phyloP scores from a whole-genome alignment of 2,888 invertebrate genomes.

The Gryllus longicercus region DNA sequence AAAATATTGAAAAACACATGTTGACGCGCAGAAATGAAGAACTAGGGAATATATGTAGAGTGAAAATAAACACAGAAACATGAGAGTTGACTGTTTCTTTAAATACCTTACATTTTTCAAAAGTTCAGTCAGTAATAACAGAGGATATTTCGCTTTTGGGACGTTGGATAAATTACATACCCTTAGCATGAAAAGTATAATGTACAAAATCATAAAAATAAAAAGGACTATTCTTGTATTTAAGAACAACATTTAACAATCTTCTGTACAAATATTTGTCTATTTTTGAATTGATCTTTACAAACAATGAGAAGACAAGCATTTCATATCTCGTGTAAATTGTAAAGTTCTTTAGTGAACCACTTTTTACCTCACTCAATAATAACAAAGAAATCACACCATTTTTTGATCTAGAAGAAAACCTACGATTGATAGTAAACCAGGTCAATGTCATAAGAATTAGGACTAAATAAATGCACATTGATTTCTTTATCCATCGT shows the following conservation, averaged over 20 bases:
- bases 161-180: background rate
- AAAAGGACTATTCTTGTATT: constrained; percentile 5
- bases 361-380: background rate
- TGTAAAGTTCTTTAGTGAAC: background rate
- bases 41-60: background rate
- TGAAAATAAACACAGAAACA: background rate
- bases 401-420: too few relatives aligned
- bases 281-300: constrained; percentile 4
- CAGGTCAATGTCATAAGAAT: too few relatives aligned
- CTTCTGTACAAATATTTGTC: constrained; percentile 3
- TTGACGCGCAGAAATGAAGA: background rate
- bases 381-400: background rate
- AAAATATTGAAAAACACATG: background rate
- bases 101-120: background rate
- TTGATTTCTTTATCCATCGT: too few relatives aligned
- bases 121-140: background rate
- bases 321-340: constrained; percentile 9
- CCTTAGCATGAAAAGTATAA: constrained; percentile 1
- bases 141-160: background rate
- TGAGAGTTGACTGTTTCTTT: background rate
- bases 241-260: constrained; percentile 17
- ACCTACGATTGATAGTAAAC: too few relatives aligned
- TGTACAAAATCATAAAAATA: constrained; percentile 17
- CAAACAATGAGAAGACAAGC: constrained; percentile 6
- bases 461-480: too few relatives aligned